These are phyloP conservation scores for Hippocampus kuda DNA, from an alignment of 2,797 vertebrate species.

Conservation along the genomic window DNA sequence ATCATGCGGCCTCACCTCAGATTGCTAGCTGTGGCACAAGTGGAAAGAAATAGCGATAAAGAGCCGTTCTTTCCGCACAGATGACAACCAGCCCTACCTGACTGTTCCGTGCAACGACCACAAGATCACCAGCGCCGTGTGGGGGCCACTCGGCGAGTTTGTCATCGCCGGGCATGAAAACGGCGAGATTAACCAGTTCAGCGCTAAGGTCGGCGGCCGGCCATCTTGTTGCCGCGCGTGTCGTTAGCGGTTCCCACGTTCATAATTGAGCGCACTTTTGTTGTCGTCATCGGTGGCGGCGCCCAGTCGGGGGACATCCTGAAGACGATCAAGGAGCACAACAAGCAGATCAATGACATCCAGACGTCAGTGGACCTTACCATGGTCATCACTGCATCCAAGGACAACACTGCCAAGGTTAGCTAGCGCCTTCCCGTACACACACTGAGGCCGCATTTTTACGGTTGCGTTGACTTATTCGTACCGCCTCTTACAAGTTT, in stretches of 20 bases:
- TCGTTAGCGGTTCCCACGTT: not conserved
- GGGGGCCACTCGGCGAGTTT: slow-evolving; percentile 92
- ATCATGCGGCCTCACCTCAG: too few relatives aligned
- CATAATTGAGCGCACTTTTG: not conserved
- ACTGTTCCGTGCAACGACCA: slow-evolving; percentile 84
- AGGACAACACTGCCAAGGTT: slow-evolving; percentile 92
- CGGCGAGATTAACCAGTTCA: slow-evolving; percentile 93
- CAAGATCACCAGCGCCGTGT: slow-evolving; percentile 95
- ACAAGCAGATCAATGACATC: slow-evolving; percentile 93
- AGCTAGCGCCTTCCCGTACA: not conserved
- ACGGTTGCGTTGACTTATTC: too few relatives aligned
- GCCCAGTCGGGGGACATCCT: slow-evolving; percentile 82
- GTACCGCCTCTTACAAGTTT: too few relatives aligned
- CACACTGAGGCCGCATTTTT: not conserved
- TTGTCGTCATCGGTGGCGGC: not conserved
- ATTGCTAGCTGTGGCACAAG: too few relatives aligned
- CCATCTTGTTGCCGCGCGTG: not conserved
- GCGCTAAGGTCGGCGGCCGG: slow-evolving; percentile 77
- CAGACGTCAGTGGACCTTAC: slow-evolving; percentile 91
- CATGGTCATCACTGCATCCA: slow-evolving; percentile 92
- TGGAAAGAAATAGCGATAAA: too few relatives aligned
- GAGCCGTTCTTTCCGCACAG: slow-evolving; percentile 50
- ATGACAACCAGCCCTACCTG: slow-evolving; percentile 87
- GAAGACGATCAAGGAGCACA: slow-evolving; percentile 85
- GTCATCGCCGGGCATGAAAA: slow-evolving; percentile 90